Base-by-base conservation (phyloP, 2,888 invertebrate species). In the Arge pagana region DNA sequence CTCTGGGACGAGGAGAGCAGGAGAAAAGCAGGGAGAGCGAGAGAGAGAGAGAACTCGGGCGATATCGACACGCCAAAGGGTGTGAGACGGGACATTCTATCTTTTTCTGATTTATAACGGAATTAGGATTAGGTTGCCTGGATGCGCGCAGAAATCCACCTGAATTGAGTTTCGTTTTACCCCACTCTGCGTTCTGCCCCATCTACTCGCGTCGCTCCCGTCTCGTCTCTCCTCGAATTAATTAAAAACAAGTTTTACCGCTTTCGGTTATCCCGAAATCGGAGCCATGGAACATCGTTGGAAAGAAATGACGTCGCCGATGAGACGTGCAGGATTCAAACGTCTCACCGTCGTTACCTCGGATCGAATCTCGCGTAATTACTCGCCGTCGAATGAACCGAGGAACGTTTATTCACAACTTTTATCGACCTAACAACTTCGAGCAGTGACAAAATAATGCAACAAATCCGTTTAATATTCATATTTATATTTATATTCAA, bases 21-120 rank as follows among this genome's bases (percentile, higher is more conserved):
- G 11, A 30, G 21, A 19, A 33, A 21, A 23, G 16, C 15, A 11
- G 28, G 30, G 28, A 23, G 23, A 23, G 18, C 11, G 11, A 3
- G 33, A n/a, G n/a, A n/a, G n/a, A n/a, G 45, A 35, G 45, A 45
- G 30, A 45, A 23, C 19, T n/a, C n/a, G n/a, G n/a, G 33, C 33
- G 45, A 45, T 45, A 45, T 45, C 35, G 45, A 45, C 45, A 45
- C 45, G n/a, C n/a, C n/a, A 31, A 45, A 45, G 45, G 45, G 45
- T 45, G 45, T 33, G 35, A 45, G 45, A 45, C 35, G 15, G 45
- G 45, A 45, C 35, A 45, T 45, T 45, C 45, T 33, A 45, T 45
- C 41, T 56, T 50, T 43, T 57, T 42, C 59, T 62, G 66, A 66
- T 66, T 66, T 66, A 65, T 59, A 61, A 49, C 45, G 49, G 53